phyloP scores from a whole-genome alignment of 1,140 invertebrate species.

The Chironomus tepperi region DNA sequence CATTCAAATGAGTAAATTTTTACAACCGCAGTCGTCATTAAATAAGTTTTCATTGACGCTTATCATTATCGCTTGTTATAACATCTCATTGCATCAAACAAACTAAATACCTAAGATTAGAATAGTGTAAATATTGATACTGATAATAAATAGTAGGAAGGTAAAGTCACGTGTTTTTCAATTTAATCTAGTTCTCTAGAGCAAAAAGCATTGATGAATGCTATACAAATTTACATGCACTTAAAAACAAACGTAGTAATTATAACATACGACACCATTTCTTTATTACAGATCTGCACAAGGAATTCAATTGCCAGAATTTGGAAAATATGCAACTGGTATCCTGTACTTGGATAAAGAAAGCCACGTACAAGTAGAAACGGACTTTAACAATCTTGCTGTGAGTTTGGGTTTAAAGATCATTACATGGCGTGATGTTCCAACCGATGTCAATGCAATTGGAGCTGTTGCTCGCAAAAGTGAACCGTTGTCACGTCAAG shows the following conservation, averaged over 20 bases:
- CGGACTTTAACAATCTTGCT: constrained; percentile 71
- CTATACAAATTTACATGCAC: too few relatives aligned
- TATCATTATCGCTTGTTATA: too few relatives aligned
- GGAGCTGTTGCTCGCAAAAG: constrained; percentile 84
- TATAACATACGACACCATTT: too few relatives aligned
- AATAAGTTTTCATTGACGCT: too few relatives aligned
- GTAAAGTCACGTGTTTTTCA: constrained; percentile 22
- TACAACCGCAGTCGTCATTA: too few relatives aligned
- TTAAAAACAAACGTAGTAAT: too few relatives aligned
- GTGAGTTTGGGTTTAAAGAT: constrained; percentile 70
- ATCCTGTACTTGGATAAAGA: constrained; percentile 86
- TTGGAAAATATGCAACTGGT: constrained; percentile 90
- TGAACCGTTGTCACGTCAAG: constrained; percentile 94
- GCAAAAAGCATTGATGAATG: too few relatives aligned
- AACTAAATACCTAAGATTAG: too few relatives aligned
- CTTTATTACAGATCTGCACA: constrained; percentile 52
- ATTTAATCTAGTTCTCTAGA: neutral
- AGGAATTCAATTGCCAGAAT: constrained; percentile 70
- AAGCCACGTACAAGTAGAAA: constrained; percentile 70
- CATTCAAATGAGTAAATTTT: too few relatives aligned
- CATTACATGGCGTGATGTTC: constrained; percentile 85
- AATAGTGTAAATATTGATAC: neutral
- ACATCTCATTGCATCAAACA: too few relatives aligned
- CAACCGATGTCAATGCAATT: constrained; percentile 73
- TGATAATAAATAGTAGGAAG: neutral